These are phyloP conservation scores for Iselma pallidipennis DNA, from an alignment of 2,888 invertebrate species.

Conservation along the genomic window DNA sequence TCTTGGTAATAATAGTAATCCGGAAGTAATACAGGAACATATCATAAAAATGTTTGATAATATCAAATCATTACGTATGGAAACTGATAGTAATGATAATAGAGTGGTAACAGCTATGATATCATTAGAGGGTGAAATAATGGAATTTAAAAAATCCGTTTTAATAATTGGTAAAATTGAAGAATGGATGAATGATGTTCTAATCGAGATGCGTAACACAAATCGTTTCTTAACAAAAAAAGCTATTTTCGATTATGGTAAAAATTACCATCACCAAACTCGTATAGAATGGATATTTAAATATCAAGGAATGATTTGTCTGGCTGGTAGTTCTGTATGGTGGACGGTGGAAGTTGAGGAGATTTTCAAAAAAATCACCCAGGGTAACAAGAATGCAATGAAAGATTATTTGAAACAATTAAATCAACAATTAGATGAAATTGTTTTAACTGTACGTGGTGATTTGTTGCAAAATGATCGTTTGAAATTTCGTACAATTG, in stretches of 20 bases:
- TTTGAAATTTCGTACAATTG: constrained; percentile 83
- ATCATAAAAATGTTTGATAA: constrained; percentile 97
- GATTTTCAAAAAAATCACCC: constrained; percentile 73
- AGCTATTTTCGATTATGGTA: constrained; percentile 85
- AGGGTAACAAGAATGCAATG: constrained; percentile 85
- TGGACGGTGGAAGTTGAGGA: constrained; percentile 96
- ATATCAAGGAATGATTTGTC: constrained; percentile 70
- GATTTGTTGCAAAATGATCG: constrained; percentile 80
- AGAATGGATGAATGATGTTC: constrained; percentile 88
- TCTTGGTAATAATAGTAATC: constrained; percentile 78
- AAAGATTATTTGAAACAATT: constrained; percentile 82
- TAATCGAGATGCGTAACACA: constrained; percentile 81
- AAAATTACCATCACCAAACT: constrained; percentile 41
- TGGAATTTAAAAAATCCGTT: constrained; percentile 77
- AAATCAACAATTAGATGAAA: constrained; percentile 81
- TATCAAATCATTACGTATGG: constrained; percentile 74
- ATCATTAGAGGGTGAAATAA: constrained; percentile 84
- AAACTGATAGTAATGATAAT: constrained; percentile 67
- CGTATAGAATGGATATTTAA: constrained; percentile 88
- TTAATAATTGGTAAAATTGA: constrained; percentile 80
- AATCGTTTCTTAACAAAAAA: constrained; percentile 86
- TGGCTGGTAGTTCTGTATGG: constrained; percentile 87
- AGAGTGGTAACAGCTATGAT: constrained; percentile 80
- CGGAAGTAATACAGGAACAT: constrained; percentile 86
- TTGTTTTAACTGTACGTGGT: constrained; percentile 75